Conservation (phyloP, 2,113 vertebrate species). For the Forbesichthys papilliferus region DNA sequence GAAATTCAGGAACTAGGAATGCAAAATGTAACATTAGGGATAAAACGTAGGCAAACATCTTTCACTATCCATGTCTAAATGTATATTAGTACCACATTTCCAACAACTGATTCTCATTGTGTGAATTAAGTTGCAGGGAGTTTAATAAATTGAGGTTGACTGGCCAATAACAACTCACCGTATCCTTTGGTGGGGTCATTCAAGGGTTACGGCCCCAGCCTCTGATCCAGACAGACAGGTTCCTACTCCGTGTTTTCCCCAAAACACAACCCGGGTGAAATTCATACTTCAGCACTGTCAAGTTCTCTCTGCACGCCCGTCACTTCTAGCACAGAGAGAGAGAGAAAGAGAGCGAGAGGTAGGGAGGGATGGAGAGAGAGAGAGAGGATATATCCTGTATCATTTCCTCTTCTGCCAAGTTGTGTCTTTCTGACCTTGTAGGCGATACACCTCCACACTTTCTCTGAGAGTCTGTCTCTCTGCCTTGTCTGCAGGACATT, state of each 20-base stretch:
- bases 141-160: slow-evolving; percentile 69
- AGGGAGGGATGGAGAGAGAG: slow-evolving; percentile 20
- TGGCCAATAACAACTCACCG: slow-evolving; percentile 59
- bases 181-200: slow-evolving; percentile 45
- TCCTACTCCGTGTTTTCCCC: slow-evolving; percentile 64
- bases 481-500: background rate
- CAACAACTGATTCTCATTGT: slow-evolving; percentile 18
- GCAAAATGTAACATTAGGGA: too few species aligned
- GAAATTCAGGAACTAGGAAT: too few species aligned
- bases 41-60: too few species aligned
- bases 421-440: slow-evolving; percentile 73
- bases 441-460: slow-evolving; percentile 57
- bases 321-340: slow-evolving; percentile 50
- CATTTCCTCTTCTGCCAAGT: slow-evolving; percentile 72
- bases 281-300: slow-evolving; percentile 73
- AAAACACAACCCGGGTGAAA: slow-evolving; percentile 71
- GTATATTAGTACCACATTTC: slow-evolving; percentile 35
- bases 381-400: slow-evolving; percentile 68
- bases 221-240: slow-evolving; percentile 61
- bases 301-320: slow-evolving; percentile 64
- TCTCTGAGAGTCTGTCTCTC: slow-evolving; percentile 18
- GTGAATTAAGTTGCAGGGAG: slow-evolving; percentile 51
- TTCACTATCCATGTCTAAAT: too few species aligned
- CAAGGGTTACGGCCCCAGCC: slow-evolving; percentile 56
- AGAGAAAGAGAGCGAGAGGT: slow-evolving; percentile 5